A percentile compares a stretch with the other conserved stretches of the same genome.
phyloP scores from a whole-genome alignment of 2,888 invertebrate genomes.

The Limnephilus lunatus region DNA sequence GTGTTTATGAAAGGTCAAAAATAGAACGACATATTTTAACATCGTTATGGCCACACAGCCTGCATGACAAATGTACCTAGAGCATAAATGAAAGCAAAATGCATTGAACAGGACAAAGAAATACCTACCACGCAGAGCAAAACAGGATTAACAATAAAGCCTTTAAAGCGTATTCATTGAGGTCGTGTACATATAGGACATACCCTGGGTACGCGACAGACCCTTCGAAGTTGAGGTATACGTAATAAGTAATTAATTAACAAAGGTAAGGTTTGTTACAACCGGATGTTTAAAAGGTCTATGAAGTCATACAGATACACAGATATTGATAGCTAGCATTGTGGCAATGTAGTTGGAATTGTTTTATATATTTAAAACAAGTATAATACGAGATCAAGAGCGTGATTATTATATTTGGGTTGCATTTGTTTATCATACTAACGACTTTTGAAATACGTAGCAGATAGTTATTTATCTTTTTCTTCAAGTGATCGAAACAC shows the following conservation, averaged over 20 bases:
- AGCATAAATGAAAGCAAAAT: background rate
- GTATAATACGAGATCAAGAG: background rate
- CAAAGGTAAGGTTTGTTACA: background rate
- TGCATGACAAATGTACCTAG: background rate
- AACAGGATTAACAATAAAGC: background rate
- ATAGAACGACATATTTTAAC: background rate
- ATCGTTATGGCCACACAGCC: background rate
- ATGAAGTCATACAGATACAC: background rate
- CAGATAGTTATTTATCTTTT: background rate
- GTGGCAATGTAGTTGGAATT: background rate
- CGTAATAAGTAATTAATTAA: background rate
- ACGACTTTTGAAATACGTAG: background rate
- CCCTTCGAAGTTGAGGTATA: background rate
- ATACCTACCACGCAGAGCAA: background rate
- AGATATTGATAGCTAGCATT: background rate
- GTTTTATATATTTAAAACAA: background rate
- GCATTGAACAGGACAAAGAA: background rate
- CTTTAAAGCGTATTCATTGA: background rate
- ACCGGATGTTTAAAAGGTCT: background rate
- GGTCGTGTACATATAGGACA: background rate
- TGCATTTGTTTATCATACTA: background rate
- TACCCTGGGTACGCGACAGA: background rate
- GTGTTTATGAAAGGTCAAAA: background rate
- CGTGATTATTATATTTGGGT: background rate
- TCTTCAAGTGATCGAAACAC: background rate